Base-by-base conservation (phyloP, 2,888 invertebrate species). In the Apamea monoglypha region DNA sequence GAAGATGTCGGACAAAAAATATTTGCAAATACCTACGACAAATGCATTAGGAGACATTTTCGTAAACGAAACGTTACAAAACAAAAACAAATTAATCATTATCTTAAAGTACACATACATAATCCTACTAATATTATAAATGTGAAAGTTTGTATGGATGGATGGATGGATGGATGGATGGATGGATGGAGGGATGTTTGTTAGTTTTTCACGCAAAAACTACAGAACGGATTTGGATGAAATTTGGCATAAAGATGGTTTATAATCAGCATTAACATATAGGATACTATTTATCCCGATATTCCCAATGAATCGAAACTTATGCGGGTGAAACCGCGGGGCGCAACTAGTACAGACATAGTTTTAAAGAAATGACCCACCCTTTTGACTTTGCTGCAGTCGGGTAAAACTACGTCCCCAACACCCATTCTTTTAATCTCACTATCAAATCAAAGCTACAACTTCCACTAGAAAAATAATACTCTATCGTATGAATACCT, bases 401-500 rank as follows among this genome's bases (percentile, higher is more conserved):
- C 7, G 7, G 71, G 12, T n/a, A 71, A 71, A 40, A 64, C 29
- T 5, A 59, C 0, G 4, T 10, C 1, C 18, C 12, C 6, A 10
- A 53, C 21, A n/a, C 21, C 14, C 21, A 21, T 44, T 21, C 6
- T 50, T 82, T 71, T 18, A 67, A 71, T 61, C 47, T 67, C 47
- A 29, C 36, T 61, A 66, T n/a, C 78, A 81, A 87, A 85, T 86
- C 77, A 87, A 86, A 84, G 83, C 81, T 81, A 67, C 79, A 69
- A 73, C 50, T n/a, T 64, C 80, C 50, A 61, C 76, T 77, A 70
- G 61, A 82, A 87, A 90, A 91, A 91, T 82, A 91, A 83, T 88
- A 86, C 78, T 82, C 78, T 83, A 89, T 87, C 89, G 91, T 90
- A 92, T 93, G 93, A 93, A 94, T 92, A 92, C 90, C 81, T 87